Conservation (phyloP, 2,797 vertebrate genomes). For the Cossypha caffra region DNA sequence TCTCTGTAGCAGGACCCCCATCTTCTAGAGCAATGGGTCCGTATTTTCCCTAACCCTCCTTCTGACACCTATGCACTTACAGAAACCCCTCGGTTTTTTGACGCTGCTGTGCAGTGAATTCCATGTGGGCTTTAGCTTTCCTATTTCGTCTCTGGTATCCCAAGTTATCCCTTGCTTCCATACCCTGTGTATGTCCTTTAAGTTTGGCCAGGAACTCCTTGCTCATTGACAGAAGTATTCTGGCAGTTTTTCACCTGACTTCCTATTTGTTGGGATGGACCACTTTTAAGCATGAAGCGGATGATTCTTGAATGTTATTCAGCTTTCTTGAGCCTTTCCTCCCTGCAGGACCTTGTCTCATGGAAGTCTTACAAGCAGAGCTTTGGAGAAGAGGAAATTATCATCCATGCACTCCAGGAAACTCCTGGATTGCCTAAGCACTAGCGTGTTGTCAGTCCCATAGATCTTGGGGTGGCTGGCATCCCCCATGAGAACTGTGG, state of each 20-base stretch:
- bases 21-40: fast-evolving
- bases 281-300: background rate
- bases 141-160: background rate
- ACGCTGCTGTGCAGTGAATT: background rate
- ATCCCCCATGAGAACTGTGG: too few relatives aligned
- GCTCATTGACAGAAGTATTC: too few relatives aligned
- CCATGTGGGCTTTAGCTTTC: background rate
- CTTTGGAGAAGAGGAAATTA: background rate
- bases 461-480: background rate
- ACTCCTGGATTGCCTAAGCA: background rate
- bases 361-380: background rate
- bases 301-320: background rate
- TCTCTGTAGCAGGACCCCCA: background rate
- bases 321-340: background rate
- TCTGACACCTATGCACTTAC: background rate
- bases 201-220: background rate
- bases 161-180: background rate
- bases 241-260: background rate
- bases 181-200: fast-evolving
- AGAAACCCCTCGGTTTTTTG: background rate
- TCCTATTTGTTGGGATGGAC: background rate
- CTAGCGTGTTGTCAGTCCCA: background rate
- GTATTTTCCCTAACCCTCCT: background rate
- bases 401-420: background rate
- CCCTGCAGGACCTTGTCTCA: background rate